These are phyloP conservation scores for Ectropis grisescens DNA, from an alignment of 1,140 invertebrate species.

Conservation along the genomic window DNA sequence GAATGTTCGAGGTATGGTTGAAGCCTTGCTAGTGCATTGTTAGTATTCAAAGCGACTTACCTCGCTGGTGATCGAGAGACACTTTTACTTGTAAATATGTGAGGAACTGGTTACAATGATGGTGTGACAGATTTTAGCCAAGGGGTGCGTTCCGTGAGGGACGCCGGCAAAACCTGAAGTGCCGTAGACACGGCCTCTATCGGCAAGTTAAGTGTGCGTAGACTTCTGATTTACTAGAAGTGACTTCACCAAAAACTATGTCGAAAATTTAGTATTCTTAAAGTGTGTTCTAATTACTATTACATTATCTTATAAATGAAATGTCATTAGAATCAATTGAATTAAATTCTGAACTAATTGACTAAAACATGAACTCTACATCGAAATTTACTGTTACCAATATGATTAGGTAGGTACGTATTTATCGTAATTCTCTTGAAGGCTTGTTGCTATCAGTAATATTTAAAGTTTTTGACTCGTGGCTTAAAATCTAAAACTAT, in stretches of 20 bases:
- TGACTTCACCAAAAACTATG: not conserved
- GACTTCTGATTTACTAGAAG: slow-evolving; percentile 8
- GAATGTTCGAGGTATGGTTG: slow-evolving; percentile 27
- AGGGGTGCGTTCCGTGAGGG: slow-evolving; percentile 39
- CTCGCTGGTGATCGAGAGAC: slow-evolving; percentile 23
- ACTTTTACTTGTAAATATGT: slow-evolving; percentile 18
- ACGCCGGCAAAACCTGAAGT: slow-evolving; percentile 52
- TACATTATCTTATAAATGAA: not conserved
- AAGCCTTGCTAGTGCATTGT: slow-evolving; percentile 26
- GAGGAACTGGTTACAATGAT: slow-evolving; percentile 19
- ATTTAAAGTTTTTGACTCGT: too few species aligned
- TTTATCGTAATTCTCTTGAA: too few species aligned
- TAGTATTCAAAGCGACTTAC: slow-evolving; percentile 30
- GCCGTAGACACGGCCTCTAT: slow-evolving; percentile 50
- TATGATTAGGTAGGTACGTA: too few species aligned
- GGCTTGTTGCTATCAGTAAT: too few species aligned
- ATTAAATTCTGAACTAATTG: too few species aligned
- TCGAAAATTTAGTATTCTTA: not conserved
- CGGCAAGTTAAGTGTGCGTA: slow-evolving; percentile 38
- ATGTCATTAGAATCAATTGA: too few species aligned
- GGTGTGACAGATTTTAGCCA: slow-evolving; percentile 16
- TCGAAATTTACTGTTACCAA: too few species aligned
- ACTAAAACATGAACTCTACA: too few species aligned
- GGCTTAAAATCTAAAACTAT: too few species aligned
- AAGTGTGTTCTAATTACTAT: not conserved